A percentile compares a stretch with the other conserved stretches of the same genome.
phyloP scores from a whole-genome alignment of 1,140 invertebrate genomes.

The Meloidogyne chitwoodi region DNA sequence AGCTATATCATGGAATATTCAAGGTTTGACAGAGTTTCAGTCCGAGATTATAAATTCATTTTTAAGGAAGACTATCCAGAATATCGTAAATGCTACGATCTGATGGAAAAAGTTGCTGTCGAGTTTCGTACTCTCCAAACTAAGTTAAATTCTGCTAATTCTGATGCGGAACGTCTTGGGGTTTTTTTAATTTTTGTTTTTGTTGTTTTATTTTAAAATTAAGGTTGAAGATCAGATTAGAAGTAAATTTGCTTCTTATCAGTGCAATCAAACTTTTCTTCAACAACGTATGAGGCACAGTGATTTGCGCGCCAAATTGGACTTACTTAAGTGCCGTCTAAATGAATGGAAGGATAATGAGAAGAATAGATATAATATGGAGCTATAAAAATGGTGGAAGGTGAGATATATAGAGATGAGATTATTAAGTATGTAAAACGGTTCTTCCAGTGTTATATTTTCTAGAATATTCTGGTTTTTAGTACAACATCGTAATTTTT shows the following conservation, averaged over 20 bases:
- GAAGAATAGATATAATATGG: not conserved
- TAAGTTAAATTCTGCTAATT: not conserved
- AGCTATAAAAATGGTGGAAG: not conserved
- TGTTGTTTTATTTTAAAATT: not conserved
- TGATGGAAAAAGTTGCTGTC: not conserved
- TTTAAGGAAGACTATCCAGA: slow-evolving; percentile 18
- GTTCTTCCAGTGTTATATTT: not conserved
- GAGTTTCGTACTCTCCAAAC: slow-evolving; percentile 11
- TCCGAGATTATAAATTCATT: too few species aligned
- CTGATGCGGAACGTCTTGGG: not conserved
- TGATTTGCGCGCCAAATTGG: slow-evolving; percentile 15
- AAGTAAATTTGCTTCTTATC: slow-evolving; percentile 12
- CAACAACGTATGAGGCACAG: slow-evolving; percentile 3
- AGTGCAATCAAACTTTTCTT: slow-evolving; percentile 12
- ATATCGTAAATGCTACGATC: slow-evolving; percentile 15
- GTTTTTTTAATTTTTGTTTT: not conserved
- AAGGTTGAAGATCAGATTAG: slow-evolving; percentile 5
- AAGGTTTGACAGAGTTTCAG: not conserved
- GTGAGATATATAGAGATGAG: not conserved
- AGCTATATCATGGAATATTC: slow-evolving; percentile 10
- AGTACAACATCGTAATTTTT: not conserved
- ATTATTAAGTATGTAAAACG: not conserved
- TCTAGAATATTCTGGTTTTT: not conserved
- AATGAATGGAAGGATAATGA: slow-evolving; percentile 15
- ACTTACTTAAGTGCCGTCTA: slow-evolving; percentile 4